Conservation (phyloP, 2,113 vertebrate species). For the Saccopteryx leptura region DNA sequence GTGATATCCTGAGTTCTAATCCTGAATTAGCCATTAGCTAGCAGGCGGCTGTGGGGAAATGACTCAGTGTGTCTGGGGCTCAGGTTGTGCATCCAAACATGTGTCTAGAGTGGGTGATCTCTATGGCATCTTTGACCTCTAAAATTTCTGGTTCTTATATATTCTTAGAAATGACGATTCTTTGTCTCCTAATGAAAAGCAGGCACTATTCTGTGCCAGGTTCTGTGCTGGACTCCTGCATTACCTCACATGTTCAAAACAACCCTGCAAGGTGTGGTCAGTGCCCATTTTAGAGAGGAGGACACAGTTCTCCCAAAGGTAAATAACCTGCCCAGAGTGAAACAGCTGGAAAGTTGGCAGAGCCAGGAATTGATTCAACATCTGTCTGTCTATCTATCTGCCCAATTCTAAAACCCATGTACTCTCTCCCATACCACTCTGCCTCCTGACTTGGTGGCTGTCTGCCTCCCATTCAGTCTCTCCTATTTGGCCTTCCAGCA, state of each 20-base stretch:
- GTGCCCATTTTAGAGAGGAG: not conserved
- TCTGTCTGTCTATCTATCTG: not conserved
- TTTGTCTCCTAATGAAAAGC: not conserved
- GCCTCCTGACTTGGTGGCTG: constrained; percentile 43
- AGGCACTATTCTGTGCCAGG: not conserved
- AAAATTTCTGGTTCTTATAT: not conserved
- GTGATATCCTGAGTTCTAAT: not conserved
- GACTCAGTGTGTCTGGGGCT: not conserved
- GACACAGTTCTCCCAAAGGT: not conserved
- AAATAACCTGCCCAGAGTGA: not conserved
- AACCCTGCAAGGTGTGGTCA: not conserved
- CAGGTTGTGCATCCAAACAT: not conserved
- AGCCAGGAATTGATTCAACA: not conserved
- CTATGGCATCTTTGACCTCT: not conserved
- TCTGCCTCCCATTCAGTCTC: not conserved
- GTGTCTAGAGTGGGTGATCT: not conserved
- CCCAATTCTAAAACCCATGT: not conserved
- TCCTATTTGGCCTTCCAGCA: constrained; percentile 36
- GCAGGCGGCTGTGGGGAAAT: not conserved
- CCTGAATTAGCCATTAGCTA: not conserved
- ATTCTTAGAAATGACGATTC: not conserved
- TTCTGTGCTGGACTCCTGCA: not conserved
- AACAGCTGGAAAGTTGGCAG: not conserved
- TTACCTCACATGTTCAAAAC: not conserved
- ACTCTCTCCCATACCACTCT: not conserved